These are phyloP conservation scores for Spodoptera litura DNA, from an alignment of 1,140 invertebrate genomes.

Conservation along the genomic window DNA sequence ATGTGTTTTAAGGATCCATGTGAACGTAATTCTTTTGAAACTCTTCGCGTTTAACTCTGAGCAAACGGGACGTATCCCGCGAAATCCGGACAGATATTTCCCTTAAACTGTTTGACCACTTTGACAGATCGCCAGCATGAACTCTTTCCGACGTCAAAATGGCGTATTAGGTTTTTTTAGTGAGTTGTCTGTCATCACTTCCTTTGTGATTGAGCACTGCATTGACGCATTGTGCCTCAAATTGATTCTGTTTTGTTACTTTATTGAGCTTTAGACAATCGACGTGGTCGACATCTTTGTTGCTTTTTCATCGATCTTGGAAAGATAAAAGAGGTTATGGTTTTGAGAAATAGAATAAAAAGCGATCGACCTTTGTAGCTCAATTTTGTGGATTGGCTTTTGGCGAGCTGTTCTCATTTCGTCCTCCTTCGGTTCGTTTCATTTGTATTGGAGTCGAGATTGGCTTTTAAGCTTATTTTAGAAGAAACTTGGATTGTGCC, in stretches of 20 bases:
- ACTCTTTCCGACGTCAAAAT: constrained; percentile 82
- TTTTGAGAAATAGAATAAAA: constrained; percentile 34
- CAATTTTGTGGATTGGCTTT: constrained; percentile 34
- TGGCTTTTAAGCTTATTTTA: not conserved
- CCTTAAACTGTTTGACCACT: constrained; percentile 78
- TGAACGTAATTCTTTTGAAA: no score
- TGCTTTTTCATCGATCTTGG: constrained; percentile 41
- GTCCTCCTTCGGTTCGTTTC: not conserved
- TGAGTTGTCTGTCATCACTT: constrained; percentile 82
- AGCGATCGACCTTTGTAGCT: constrained; percentile 8
- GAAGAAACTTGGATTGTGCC: not conserved
- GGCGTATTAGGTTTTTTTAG: constrained; percentile 82
- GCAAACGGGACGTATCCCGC: not conserved
- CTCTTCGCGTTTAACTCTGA: not conserved
- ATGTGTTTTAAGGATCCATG: no score
- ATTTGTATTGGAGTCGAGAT: not conserved
- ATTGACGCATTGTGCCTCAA: constrained; percentile 75
- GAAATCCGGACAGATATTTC: not conserved
- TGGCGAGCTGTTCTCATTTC: constrained; percentile 4
- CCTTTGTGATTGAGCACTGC: constrained; percentile 82
- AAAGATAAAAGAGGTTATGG: constrained; percentile 42
- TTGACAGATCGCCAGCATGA: constrained; percentile 83
- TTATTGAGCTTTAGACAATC: constrained; percentile 68
- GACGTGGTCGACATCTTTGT: constrained; percentile 31
- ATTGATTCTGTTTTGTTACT: constrained; percentile 78